These are phyloP conservation scores for Notocelia uddmanniana DNA, from an alignment of 2,888 invertebrate genomes.

Conservation along the genomic window DNA sequence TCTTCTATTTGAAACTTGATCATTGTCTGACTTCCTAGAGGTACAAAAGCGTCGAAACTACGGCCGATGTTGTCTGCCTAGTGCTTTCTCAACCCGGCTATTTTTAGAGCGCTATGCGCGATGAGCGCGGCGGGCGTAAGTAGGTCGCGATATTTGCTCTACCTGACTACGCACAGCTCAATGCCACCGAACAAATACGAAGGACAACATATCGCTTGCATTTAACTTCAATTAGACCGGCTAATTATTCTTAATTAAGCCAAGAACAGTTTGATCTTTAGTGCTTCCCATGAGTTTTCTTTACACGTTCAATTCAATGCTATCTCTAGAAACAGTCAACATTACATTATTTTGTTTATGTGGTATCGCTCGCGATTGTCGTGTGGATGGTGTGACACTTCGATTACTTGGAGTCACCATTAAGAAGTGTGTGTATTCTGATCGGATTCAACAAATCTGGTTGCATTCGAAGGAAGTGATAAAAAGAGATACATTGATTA, in stretches of 20 bases:
- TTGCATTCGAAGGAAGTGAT: constrained; percentile 3
- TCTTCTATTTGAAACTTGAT: constrained; percentile 6
- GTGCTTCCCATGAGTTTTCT: background rate
- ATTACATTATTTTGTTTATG: background rate
- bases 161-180: constrained; percentile 60
- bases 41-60: constrained; percentile 35
- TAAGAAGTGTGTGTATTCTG: background rate
- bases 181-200: constrained; percentile 57
- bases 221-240: background rate
- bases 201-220: constrained; percentile 54
- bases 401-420: background rate
- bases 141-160: constrained; percentile 78
- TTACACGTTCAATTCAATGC: background rate
- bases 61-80: constrained; percentile 46
- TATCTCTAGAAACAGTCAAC: background rate
- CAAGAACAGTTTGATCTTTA: background rate
- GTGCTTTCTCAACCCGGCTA: constrained; percentile 74
- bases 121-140: constrained; percentile 69
- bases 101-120: constrained; percentile 72
- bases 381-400: too few relatives aligned
- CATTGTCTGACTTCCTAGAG: constrained; percentile 37
- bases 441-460: constrained; percentile 7
- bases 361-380: background rate
- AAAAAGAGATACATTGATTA: background rate
- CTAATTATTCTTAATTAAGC: background rate